Base-by-base conservation (phyloP, 2,888 invertebrate species). In the Amphipoea lucens region DNA sequence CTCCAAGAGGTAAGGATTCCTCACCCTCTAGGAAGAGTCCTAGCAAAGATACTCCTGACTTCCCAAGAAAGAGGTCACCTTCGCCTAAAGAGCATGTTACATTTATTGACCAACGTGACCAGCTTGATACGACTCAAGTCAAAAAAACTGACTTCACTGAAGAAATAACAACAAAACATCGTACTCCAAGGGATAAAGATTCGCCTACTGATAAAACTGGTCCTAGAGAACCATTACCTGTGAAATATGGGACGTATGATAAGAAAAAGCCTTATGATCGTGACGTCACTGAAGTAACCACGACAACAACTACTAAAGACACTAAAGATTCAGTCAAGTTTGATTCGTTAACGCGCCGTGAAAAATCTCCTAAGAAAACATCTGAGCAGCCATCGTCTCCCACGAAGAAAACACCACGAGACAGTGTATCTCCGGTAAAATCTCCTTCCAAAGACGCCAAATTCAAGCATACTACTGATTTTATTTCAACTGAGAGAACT, bases 401-500 rank as follows among this genome's bases (percentile, higher is more conserved):
- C 29, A 87, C 74, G 1, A 94, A 91, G 71, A 93, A 90, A 60
- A 84, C 86, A 63, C 90, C 92, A 23, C 91, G 94, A 80, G 90
- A 90, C 12, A 94, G 91, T 63, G 78, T 83, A 72, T 95, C 95
- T 14, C 95, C 95, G 7, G 68, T 74, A 0, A 95, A 94, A 89
- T 90, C 92, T 63, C 87, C 90, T 20, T 83, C 81, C 74, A 94
- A 91, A 87, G 93, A 94, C 66, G 89, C 82, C 5, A 94, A 94
- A 87, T 91, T 92, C 73, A 94, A 92, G 79, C 83, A 92, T 36
- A 94, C 94, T 2, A 91, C 91, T 36, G 94, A 96, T 42, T 96
- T 96, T 81, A 94, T 96, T 51, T 76, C 91, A 42, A 89, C 90
- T 63, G 96, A 96, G 84, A 94, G 75, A 90, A 92, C 87, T 45